Percentiles rank a stretch among this genome's conserved stretches.
phyloP scores from a whole-genome alignment of 2,113 vertebrate genomes.

The Dryoscopus gambensis region DNA sequence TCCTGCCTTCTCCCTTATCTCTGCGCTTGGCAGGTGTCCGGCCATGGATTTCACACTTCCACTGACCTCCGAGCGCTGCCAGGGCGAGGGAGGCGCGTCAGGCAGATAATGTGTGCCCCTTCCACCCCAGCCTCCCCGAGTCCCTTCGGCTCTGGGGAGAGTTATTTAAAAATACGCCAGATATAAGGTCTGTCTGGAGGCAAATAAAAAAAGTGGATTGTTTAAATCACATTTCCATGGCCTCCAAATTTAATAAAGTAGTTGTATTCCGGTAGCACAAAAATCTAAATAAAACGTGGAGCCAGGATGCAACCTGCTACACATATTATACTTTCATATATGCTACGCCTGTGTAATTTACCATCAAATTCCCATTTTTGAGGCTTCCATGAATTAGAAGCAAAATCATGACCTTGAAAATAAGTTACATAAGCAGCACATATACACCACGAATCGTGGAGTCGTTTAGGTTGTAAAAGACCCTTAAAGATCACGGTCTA shows the following conservation, averaged over 20 bases:
- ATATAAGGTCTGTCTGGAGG: background rate
- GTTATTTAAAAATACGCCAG: fast-evolving
- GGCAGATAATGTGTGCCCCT: fast-evolving
- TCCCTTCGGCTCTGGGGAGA: background rate
- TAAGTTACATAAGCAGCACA: background rate
- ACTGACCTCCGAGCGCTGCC: background rate
- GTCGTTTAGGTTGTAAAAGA: background rate
- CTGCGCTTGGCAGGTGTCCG: background rate
- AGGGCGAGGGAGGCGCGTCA: background rate
- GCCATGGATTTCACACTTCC: background rate
- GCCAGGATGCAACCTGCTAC: fast-evolving
- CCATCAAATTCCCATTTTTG: fast-evolving
- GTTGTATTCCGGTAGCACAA: background rate
- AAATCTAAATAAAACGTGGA: background rate
- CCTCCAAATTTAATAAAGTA: background rate
- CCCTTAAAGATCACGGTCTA: background rate
- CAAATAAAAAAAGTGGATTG: background rate
- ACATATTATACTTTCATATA: fast-evolving
- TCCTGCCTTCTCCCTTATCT: background rate
- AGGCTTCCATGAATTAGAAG: background rate
- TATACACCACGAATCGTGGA: fast-evolving
- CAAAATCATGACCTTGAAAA: background rate
- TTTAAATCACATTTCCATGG: fast-evolving
- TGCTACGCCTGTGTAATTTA: fast-evolving
- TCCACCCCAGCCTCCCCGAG: background rate